Percentiles rank a stretch among this genome's conserved stretches.
phyloP scores from a whole-genome alignment of 2,888 invertebrate species.

The Polia nebulosa region DNA sequence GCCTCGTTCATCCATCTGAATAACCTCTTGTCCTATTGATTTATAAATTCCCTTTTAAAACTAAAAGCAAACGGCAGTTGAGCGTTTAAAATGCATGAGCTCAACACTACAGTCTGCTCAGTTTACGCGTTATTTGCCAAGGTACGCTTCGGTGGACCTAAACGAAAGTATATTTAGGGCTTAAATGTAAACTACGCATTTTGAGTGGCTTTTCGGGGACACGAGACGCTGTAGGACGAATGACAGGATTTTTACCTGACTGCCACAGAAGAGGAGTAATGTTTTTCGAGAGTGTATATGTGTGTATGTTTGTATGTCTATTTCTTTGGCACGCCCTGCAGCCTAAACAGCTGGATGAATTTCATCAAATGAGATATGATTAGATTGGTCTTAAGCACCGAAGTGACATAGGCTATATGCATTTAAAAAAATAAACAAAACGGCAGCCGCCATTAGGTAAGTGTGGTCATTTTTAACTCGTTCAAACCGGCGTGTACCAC shows the following conservation, averaged over 20 bases:
- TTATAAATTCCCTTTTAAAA: slow-evolving; percentile 36
- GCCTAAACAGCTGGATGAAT: too few relatives aligned
- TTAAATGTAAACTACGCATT: background rate
- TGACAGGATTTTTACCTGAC: background rate
- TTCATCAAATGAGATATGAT: too few relatives aligned
- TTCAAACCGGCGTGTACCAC: too few relatives aligned
- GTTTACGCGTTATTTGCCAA: slow-evolving; percentile 37
- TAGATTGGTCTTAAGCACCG: too few relatives aligned
- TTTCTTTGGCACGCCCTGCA: too few relatives aligned
- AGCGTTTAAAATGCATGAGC: slow-evolving; percentile 51
- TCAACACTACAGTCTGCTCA: slow-evolving; percentile 18
- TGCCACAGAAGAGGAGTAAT: too few relatives aligned
- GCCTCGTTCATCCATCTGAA: slow-evolving; percentile 14
- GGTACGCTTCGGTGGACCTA: slow-evolving; percentile 25
- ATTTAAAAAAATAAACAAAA: too few relatives aligned
- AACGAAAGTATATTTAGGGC: slow-evolving; percentile 15
- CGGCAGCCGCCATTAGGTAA: too few relatives aligned
- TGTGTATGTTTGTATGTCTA: too few relatives aligned
- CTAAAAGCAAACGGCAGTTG: slow-evolving; percentile 39
- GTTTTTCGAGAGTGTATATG: too few relatives aligned
- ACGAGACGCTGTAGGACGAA: background rate
- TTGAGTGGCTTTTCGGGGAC: slow-evolving; percentile 5
- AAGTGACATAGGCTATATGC: too few relatives aligned
- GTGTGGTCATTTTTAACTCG: too few relatives aligned
- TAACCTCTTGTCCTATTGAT: slow-evolving; percentile 34